Percentiles rank a stretch among this genome's conserved stretches.
phyloP scores from a whole-genome alignment of 2,888 invertebrate genomes.

The Plusia festucae region DNA sequence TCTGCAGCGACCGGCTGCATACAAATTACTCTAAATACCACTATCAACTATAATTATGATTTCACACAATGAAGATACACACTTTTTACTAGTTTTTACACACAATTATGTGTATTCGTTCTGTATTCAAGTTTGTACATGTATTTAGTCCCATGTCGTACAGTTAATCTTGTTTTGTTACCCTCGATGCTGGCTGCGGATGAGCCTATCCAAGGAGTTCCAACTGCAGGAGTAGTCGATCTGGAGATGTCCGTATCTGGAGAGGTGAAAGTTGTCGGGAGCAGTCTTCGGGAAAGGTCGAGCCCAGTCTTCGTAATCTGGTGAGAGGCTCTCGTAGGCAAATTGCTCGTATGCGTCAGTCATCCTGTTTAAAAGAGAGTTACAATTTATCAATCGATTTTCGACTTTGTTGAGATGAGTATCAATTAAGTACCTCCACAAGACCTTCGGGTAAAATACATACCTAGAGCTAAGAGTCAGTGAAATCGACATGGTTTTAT shows the following conservation, averaged over 20 bases:
- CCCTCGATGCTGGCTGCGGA: constrained; percentile 84
- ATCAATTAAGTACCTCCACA: too few relatives aligned
- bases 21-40: constrained; percentile 36
- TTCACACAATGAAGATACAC: constrained; percentile 20
- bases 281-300: constrained; percentile 92
- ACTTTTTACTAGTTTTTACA: constrained; percentile 18
- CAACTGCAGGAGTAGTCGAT: constrained; percentile 95
- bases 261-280: constrained; percentile 92
- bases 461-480: too few relatives aligned
- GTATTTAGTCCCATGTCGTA: constrained; percentile 7
- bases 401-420: too few relatives aligned
- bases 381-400: too few relatives aligned
- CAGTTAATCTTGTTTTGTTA: constrained; percentile 15
- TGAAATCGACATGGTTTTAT: background rate
- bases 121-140: background rate
- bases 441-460: too few relatives aligned
- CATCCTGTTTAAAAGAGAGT: constrained; percentile 66
- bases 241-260: constrained; percentile 93
- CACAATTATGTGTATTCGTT: constrained; percentile 16
- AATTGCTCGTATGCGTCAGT: constrained; percentile 83
- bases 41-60: constrained; percentile 27
- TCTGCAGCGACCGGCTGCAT: constrained; percentile 24
- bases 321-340: constrained; percentile 83
- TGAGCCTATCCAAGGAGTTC: constrained; percentile 94
- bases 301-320: constrained; percentile 90